phyloP scores from a whole-genome alignment of 1,140 invertebrate species.

The Cotesia chilonis region DNA sequence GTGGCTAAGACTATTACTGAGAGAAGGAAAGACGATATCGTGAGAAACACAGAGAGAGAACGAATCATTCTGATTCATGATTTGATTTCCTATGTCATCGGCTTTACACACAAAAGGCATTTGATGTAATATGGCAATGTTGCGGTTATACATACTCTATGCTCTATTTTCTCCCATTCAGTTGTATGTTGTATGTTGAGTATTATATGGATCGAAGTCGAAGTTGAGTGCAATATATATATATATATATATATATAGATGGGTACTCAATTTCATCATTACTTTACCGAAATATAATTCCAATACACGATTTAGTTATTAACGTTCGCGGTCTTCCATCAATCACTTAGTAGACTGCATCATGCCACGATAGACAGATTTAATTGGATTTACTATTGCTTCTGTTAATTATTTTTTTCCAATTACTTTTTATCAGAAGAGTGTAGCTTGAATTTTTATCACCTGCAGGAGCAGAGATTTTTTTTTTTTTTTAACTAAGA shows the following conservation, averaged over 20 bases:
- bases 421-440: neutral
- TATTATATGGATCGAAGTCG: too few relatives aligned
- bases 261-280: too few relatives aligned
- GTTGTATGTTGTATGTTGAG: too few relatives aligned
- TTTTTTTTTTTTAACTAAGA: too few relatives aligned
- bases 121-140: slow-evolving; percentile 5
- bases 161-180: too few relatives aligned
- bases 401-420: neutral
- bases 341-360: slow-evolving; percentile 25
- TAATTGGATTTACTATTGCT: slow-evolving; percentile 4
- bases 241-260: too few relatives aligned
- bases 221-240: too few relatives aligned
- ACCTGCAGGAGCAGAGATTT: too few relatives aligned
- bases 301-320: too few relatives aligned
- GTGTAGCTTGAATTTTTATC: too few relatives aligned
- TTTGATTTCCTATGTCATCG: slow-evolving; percentile 21
- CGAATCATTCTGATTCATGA: slow-evolving; percentile 7
- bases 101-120: neutral
- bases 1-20: too few relatives aligned
- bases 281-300: too few relatives aligned
- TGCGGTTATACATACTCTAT: neutral
- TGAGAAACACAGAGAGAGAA: neutral
- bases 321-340: slow-evolving; percentile 28
- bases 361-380: slow-evolving; percentile 10
- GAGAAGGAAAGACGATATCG: neutral